phyloP scores from a whole-genome alignment of 2,888 invertebrate genomes.

The Drosophila melanosoma region DNA sequence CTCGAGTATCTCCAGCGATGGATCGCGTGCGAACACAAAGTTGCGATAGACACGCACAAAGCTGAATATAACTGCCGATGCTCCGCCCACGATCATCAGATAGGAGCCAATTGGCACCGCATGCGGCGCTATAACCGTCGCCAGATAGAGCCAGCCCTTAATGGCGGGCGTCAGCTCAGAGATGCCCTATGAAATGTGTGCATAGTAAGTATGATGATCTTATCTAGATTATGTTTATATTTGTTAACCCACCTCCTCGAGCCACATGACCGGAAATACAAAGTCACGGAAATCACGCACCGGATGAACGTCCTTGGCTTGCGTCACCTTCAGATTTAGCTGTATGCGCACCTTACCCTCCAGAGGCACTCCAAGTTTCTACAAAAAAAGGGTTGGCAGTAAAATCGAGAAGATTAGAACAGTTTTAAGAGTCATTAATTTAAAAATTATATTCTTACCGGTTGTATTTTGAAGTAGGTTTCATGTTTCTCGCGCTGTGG shows the following conservation, averaged over 20 bases:
- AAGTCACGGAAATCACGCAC: constrained; percentile 92
- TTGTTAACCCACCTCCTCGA: constrained; percentile 90
- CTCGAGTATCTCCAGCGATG: constrained; percentile 90
- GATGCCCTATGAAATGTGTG: constrained; percentile 87
- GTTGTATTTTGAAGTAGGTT: constrained; percentile 93
- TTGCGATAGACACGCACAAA: constrained; percentile 91
- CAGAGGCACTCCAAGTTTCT: constrained; percentile 94
- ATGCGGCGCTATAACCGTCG: constrained; percentile 91
- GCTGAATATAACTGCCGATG: constrained; percentile 88
- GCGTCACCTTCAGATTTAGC: constrained; percentile 92
- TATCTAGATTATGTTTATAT: not conserved
- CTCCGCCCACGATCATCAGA: constrained; percentile 89
- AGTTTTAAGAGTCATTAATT: no score
- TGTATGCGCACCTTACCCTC: constrained; percentile 93
- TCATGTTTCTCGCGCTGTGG: constrained; percentile 90
- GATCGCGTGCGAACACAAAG: constrained; percentile 88
- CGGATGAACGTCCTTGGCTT: constrained; percentile 89
- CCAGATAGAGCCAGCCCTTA: constrained; percentile 91
- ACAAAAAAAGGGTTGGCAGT: constrained; percentile 48
- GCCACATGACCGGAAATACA: constrained; percentile 94
- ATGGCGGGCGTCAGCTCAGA: constrained; percentile 92
- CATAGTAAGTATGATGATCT: not conserved
- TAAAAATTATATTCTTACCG: constrained; percentile 86
- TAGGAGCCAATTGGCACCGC: constrained; percentile 90
- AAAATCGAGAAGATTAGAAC: not conserved